Conservation (phyloP, 2,797 vertebrate species). For the Dallia pectoralis region DNA sequence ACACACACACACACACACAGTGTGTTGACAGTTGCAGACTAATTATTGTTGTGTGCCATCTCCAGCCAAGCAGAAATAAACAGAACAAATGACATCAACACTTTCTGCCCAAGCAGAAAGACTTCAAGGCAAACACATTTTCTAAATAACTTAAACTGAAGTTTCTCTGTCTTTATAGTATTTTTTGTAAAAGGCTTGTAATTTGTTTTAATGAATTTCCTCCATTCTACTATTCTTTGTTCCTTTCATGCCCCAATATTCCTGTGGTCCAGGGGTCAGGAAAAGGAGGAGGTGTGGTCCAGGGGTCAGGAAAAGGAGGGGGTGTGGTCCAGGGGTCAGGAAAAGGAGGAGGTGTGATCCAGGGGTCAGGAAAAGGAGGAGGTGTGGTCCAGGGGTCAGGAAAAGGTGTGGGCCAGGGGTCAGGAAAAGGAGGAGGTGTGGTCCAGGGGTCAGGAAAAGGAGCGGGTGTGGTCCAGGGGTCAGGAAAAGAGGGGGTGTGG, state of each 20-base stretch:
- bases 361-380: too few species aligned
- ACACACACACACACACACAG: conserved; percentile 3
- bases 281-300: too few species aligned
- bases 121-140: not conserved
- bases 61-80: conserved; percentile 8
- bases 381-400: too few species aligned
- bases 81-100: not conserved
- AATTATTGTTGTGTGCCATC: conserved; percentile 8
- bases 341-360: too few species aligned
- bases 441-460: conserved; percentile 28
- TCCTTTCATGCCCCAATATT: not conserved
- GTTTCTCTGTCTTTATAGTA: not conserved
- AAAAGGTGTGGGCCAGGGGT: too few species aligned
- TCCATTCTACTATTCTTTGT: not conserved
- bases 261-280: too few species aligned
- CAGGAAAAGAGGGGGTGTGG: too few species aligned
- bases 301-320: too few species aligned
- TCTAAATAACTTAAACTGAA: not conserved
- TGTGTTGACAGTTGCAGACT: conserved; percentile 18
- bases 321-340: too few species aligned
- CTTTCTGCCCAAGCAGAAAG: not conserved
- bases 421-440: too few species aligned
- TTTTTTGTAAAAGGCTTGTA: not conserved
- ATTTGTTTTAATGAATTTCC: not conserved
- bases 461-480: conserved; percentile 9